These are phyloP conservation scores for Neotoma lepida DNA, from an alignment of 2,113 vertebrate genomes.

Conservation along the genomic window DNA sequence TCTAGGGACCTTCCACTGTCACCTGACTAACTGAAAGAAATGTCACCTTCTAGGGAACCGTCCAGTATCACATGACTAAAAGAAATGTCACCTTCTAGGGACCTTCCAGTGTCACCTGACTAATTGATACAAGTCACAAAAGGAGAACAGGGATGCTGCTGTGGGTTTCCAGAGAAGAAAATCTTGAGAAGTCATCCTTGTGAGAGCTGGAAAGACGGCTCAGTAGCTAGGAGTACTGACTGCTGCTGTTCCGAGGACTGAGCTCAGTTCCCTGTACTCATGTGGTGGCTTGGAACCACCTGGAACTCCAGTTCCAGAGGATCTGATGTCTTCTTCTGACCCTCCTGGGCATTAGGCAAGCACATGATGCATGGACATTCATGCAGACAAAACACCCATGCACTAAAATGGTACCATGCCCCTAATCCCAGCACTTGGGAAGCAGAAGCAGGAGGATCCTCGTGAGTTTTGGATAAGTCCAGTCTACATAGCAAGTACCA, in stretches of 20 bases:
- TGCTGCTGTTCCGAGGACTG: background rate
- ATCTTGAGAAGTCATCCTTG: slow-evolving; percentile 6
- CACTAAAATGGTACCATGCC: background rate
- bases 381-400: background rate
- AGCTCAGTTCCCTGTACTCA: background rate
- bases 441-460: background rate
- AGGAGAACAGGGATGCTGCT: background rate
- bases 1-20: background rate
- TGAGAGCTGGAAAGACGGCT: background rate
- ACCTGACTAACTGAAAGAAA: background rate
- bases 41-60: slow-evolving; percentile 37
- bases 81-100: background rate
- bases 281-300: background rate
- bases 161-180: background rate
- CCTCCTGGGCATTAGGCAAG: background rate
- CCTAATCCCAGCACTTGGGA: background rate
- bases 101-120: background rate
- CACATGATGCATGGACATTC: background rate
- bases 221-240: background rate
- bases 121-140: background rate
- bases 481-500: background rate
- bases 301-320: background rate
- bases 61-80: background rate
- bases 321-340: no score
- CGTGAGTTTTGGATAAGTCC: background rate